Base-by-base conservation (phyloP, 2,113 vertebrate species). In the Diadophis punctatus region DNA sequence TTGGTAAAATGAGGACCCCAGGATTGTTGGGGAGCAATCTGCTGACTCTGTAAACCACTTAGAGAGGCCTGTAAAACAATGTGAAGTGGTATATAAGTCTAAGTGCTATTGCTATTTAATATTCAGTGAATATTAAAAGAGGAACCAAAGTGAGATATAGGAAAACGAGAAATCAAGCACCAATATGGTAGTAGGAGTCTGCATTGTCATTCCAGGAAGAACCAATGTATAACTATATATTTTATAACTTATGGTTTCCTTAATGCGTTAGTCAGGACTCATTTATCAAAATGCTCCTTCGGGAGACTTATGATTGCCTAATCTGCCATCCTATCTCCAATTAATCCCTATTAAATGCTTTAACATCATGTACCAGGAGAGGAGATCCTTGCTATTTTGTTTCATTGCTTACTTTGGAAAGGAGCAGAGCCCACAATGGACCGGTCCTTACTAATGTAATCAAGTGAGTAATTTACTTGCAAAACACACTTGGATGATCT, bases 401-500 rank as follows among this genome's bases (percentile, higher is more conserved):
- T 88, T 48, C 86, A 74, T 34, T 88, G 58, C 68, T 86, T 92
- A 34, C 46, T 60, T 92, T 90, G 88, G 52, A 85, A 90, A 46
- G 74, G 55, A 90, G 39, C 34, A 60, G 10, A 86, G 46, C 25
- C 25, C 49, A 60, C 46, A 86, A 52, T 23, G 58, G 51, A 92
- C 56, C 2, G 2, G 85, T 86, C 46, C 34, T 89, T 86, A n/a
- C 30, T 51, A 22, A 84, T 85, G 84, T 89, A 92, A 89, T 85
- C 22, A 46, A 92, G 52, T 53, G 46, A 43, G 43, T 92, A 53
- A 90, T 85, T 92, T 85, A 34, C 74, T 92, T 90, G 74, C 53
- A 86, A 86, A 92, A 92, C 51, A 90, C n/a, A 51, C 10, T 92
- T 43, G 46, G 43, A 90, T 9, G 74, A 92, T 92, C 25, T 92